Evolutionary conservation across 1,140 invertebrate species (phyloP).

Genomic region (Atta colombica): DNA sequence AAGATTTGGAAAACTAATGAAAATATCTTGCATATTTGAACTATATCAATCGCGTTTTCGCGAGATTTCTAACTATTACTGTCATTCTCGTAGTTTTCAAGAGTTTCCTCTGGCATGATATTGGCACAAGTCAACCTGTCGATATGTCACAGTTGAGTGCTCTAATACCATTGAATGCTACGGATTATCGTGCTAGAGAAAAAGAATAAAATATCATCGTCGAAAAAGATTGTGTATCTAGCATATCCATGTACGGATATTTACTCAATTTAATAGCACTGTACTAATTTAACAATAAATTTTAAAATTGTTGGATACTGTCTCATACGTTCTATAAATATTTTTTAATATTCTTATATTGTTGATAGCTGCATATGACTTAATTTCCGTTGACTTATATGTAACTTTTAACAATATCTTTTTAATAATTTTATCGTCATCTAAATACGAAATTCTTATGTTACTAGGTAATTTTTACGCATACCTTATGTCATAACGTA

Average conservation of each 20-base stretch:
- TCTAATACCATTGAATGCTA: conserved; percentile 47
- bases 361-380: neutral
- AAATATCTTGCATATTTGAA: conserved; percentile 42
- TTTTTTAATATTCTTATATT: neutral
- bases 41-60: conserved; percentile 34
- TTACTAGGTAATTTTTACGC: conserved; percentile 17
- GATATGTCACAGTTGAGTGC: conserved; percentile 58
- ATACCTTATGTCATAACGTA: neutral
- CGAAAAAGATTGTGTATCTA: conserved; percentile 23
- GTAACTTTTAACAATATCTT: neutral
- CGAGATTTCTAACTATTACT: conserved; percentile 51
- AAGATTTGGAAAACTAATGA: conserved; percentile 1
- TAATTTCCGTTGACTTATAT: neutral
- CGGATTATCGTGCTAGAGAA: conserved; percentile 48
- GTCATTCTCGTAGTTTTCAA: conserved; percentile 49
- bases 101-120: conserved; percentile 49
- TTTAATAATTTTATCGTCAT: neutral
- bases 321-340: neutral
- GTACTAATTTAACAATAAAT: neutral
- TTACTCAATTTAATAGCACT: neutral
- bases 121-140: conserved; percentile 61
- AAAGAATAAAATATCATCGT: conserved; percentile 56
- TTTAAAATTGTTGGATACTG: neutral
- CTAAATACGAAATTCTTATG: neutral
- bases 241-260: neutral